These are phyloP conservation scores for Campodea augens DNA, from an alignment of 1,140 invertebrate species.

Conservation along the genomic window DNA sequence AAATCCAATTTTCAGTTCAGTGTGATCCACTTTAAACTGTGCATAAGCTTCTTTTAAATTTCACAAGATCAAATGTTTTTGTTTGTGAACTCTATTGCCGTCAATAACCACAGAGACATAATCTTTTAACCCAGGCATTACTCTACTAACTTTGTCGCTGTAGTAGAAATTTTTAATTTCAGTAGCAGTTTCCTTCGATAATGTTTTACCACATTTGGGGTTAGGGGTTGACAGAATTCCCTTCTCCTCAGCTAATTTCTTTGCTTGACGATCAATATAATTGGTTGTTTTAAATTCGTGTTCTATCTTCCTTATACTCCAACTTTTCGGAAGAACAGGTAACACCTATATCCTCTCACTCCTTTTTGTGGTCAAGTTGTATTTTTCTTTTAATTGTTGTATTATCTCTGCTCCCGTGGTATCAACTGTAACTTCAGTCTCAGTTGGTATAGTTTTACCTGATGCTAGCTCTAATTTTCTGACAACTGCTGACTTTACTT, in stretches of 20 bases:
- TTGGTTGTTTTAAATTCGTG: background rate
- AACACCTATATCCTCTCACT: background rate
- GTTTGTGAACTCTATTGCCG: constrained; percentile 1
- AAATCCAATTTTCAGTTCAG: background rate
- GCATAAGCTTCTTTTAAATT: constrained; percentile 4
- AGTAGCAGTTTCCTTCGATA: background rate
- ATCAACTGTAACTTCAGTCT: no score
- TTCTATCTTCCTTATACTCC: background rate
- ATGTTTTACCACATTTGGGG: background rate
- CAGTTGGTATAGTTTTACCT: no score
- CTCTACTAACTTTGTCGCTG: constrained; percentile 1
- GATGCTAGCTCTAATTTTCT: no score
- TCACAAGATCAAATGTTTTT: constrained; percentile 2
- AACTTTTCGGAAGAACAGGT: background rate
- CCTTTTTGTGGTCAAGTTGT: background rate
- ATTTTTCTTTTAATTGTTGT: background rate
- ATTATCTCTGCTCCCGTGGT: no score
- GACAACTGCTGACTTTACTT: no score
- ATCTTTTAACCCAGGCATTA: constrained; percentile 3
- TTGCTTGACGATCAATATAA: background rate
- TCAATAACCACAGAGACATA: background rate
- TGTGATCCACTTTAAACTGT: constrained; percentile 1
- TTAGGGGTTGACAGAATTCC: background rate
- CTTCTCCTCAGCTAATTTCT: background rate
- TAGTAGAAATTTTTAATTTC: constrained; percentile 1